Conservation (phyloP, 2,113 vertebrate genomes). For the Acrocephalus kingi region DNA sequence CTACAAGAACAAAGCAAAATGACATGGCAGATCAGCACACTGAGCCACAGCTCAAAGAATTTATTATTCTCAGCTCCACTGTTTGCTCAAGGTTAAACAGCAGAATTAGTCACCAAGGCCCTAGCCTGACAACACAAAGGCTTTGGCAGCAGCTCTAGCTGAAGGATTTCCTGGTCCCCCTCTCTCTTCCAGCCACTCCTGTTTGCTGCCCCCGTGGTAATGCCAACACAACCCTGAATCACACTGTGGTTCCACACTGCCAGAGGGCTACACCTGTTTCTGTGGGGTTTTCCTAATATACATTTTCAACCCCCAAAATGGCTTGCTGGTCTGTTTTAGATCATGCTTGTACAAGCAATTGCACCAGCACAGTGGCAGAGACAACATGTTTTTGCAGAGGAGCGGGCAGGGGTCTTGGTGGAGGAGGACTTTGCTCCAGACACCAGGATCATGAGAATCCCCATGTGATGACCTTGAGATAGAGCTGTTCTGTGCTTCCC, state of each 20-base stretch:
- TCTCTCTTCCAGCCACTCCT: conserved; percentile 1
- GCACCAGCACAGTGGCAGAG: rapidly evolving
- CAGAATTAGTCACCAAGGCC: conserved; percentile 38
- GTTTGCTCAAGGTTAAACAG: conserved; percentile 35
- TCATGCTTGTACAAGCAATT: background rate
- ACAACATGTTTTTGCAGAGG: rapidly evolving
- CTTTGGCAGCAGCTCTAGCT: conserved; percentile 20
- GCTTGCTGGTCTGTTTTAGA: background rate
- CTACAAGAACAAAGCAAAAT: background rate
- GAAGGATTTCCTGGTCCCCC: conserved; percentile 43
- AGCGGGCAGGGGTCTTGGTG: rapidly evolving
- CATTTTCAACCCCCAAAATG: background rate
- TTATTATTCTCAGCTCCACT: background rate
- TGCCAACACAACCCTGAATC: background rate
- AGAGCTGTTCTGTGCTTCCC: background rate
- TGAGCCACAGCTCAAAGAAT: background rate
- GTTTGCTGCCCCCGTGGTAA: background rate
- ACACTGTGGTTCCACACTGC: rapidly evolving
- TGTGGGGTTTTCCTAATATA: background rate
- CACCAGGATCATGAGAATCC: rapidly evolving
- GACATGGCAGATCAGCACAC: rapidly evolving
- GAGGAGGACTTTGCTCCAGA: background rate
- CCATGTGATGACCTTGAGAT: rapidly evolving
- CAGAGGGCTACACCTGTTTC: background rate
- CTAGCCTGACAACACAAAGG: conserved; percentile 2